phyloP scores from a whole-genome alignment of 2,113 vertebrate species.

The Tonatia bakeri region DNA sequence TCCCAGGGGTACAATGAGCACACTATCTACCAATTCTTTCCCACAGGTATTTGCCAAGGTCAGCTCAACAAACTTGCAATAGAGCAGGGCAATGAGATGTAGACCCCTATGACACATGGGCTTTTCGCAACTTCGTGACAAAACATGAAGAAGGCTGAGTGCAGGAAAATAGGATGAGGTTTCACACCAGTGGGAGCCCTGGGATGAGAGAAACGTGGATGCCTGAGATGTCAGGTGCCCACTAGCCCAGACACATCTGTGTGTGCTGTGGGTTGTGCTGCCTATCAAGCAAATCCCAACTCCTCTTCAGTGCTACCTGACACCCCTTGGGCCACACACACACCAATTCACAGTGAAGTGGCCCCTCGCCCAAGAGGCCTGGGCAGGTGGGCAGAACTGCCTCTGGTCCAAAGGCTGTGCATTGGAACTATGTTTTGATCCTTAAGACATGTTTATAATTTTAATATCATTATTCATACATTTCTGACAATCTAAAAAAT shows the following conservation, averaged over 20 bases:
- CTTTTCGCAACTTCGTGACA: not conserved
- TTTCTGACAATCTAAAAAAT: not conserved
- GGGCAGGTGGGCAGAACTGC: not conserved
- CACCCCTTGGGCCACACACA: not conserved
- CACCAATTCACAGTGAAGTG: not conserved
- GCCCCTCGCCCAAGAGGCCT: not conserved
- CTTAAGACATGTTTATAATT: not conserved
- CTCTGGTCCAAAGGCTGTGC: not conserved
- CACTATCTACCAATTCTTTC: not conserved
- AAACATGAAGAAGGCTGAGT: not conserved
- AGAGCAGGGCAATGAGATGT: not conserved
- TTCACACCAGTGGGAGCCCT: not conserved
- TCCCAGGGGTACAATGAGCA: not conserved
- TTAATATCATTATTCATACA: not conserved
- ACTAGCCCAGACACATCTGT: accelerated
- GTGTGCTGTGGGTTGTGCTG: accelerated
- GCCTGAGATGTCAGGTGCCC: accelerated
- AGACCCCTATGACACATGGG: not conserved
- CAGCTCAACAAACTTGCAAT: accelerated
- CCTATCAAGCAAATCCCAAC: not conserved
- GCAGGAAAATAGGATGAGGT: not conserved
- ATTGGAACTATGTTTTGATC: not conserved
- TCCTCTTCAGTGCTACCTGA: not conserved
- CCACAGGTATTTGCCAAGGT: not conserved
- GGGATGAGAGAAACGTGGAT: accelerated